phyloP scores from a whole-genome alignment of 2,113 vertebrate species.

The Nannobrachium achirus region DNA sequence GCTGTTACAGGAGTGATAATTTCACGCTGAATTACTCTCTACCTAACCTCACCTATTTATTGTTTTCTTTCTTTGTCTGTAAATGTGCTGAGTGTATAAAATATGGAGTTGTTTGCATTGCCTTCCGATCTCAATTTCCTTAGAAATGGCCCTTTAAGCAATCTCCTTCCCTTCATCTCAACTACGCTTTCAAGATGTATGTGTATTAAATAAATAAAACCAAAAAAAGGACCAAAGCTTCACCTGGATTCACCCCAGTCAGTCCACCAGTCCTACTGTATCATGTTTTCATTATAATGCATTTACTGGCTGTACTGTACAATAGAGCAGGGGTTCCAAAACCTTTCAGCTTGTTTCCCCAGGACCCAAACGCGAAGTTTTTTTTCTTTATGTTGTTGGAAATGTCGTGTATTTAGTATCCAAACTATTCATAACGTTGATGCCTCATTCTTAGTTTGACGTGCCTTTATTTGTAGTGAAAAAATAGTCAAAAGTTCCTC shows the following conservation, averaged over 20 bases:
- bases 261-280: no score
- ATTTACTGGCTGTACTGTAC: no score
- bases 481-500: no score
- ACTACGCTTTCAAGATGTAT: not conserved
- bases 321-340: no score
- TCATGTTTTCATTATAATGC: no score
- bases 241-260: slow-evolving; percentile 1
- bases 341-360: no score
- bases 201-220: not conserved
- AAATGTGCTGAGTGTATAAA: not conserved
- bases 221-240: not conserved
- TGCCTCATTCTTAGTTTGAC: no score
- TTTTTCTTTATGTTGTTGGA: no score
- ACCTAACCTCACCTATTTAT: slow-evolving; percentile 4
- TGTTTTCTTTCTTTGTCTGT: not conserved
- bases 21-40: slow-evolving; percentile 26
- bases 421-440: no score
- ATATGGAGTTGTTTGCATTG: not conserved
- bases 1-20: slow-evolving; percentile 9
- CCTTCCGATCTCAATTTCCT: not conserved
- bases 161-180: not conserved
- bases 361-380: no score
- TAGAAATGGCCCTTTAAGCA: not conserved
- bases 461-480: no score
- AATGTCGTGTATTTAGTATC: no score